Percentiles rank a stretch among this genome's conserved stretches.
Conservation (phyloP, 2,888 invertebrate species). For the Polyploca ridens region DNA sequence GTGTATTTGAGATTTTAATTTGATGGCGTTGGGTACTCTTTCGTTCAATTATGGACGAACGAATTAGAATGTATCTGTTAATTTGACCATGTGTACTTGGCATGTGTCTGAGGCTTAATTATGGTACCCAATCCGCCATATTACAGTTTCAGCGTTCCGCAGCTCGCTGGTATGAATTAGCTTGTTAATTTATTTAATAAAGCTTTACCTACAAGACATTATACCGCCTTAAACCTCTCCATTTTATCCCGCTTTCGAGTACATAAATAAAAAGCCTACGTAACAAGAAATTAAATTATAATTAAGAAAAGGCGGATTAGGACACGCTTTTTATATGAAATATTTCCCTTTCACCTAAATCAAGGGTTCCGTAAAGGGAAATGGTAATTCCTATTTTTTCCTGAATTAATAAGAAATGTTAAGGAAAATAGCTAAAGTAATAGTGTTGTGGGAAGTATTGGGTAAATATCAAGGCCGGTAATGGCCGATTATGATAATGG, state of each 20-base stretch:
- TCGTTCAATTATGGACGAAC: not conserved
- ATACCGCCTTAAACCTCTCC: not conserved
- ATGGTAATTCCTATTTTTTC: not conserved
- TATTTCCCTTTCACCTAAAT: not conserved
- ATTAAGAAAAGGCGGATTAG: conserved; percentile 4
- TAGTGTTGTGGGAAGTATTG: not conserved
- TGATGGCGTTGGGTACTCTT: not conserved
- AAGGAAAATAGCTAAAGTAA: not conserved
- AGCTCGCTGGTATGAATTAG: not conserved
- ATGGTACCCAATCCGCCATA: too few relatives aligned
- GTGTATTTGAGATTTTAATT: not conserved
- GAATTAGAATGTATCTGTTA: not conserved
- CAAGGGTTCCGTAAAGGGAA: not conserved
- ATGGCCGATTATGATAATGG: too few relatives aligned
- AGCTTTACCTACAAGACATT: not conserved
- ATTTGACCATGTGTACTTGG: too few relatives aligned
- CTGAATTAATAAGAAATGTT: not conserved
- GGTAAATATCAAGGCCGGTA: not conserved
- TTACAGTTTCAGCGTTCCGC: too few relatives aligned
- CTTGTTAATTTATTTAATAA: not conserved
- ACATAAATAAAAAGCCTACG: conserved; percentile 11
- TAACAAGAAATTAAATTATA: conserved; percentile 11
- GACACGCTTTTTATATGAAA: not conserved
- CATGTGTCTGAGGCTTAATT: too few relatives aligned
- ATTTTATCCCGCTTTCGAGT: not conserved